These are phyloP conservation scores for Acheta domesticus DNA, from an alignment of 2,888 invertebrate species.

Conservation along the genomic window DNA sequence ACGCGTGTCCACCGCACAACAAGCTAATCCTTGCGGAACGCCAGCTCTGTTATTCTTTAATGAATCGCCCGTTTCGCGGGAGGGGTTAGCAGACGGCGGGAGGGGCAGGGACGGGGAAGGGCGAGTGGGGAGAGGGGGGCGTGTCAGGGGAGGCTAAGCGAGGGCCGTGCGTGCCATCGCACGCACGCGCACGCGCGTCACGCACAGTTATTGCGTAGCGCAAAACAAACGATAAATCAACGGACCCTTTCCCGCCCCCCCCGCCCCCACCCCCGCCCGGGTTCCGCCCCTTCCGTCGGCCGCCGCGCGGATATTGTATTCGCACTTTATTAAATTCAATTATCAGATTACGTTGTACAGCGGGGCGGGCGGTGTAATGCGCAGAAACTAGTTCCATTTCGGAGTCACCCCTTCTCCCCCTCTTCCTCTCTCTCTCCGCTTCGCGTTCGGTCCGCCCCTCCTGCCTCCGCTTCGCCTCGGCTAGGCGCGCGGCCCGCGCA, in stretches of 20 bases:
- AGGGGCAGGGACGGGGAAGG: neutral
- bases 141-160: neutral
- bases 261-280: neutral
- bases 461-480: no score
- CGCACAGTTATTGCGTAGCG: neutral
- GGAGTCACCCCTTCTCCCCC: no score
- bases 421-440: no score
- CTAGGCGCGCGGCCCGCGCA: no score
- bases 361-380: neutral
- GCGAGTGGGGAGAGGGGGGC: neutral
- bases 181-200: constrained; percentile 8
- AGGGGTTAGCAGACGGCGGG: neutral
- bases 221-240: constrained; percentile 3
- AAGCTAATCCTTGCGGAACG: neutral
- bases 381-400: neutral
- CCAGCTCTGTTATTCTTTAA: neutral
- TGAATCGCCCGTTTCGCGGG: neutral
- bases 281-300: neutral
- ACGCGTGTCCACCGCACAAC: neutral
- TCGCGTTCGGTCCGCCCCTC: no score
- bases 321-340: constrained; percentile 1
- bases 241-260: neutral
- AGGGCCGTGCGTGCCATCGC: neutral
- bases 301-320: neutral
- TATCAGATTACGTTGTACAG: neutral